Conservation (phyloP, 2,888 invertebrate genomes). For the Trachelus iudaicus region DNA sequence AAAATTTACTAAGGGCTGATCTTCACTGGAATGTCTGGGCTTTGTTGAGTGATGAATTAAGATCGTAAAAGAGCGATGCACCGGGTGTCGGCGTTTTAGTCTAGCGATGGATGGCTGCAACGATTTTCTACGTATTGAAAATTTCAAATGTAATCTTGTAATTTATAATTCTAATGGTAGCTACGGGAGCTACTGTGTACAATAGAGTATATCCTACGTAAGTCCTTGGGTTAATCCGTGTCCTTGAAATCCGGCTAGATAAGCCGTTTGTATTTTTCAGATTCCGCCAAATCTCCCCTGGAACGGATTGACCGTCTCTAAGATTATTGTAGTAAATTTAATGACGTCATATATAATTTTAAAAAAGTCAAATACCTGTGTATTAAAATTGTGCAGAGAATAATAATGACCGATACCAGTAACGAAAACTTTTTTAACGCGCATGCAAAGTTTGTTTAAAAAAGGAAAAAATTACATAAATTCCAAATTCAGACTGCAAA, state of each 20-base stretch:
- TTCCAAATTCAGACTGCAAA: not conserved
- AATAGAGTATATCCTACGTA: not conserved
- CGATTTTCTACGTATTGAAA: not conserved
- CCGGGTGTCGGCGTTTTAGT: not conserved
- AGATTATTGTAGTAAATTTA: too few relatives aligned
- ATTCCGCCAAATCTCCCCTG: too few relatives aligned
- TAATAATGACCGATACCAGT: not conserved
- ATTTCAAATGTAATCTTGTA: not conserved
- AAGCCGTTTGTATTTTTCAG: too few relatives aligned
- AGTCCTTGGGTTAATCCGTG: not conserved
- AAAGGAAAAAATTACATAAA: too few relatives aligned
- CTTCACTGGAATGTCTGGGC: not conserved
- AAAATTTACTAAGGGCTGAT: not conserved
- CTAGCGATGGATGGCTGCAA: not conserved
- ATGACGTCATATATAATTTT: not conserved
- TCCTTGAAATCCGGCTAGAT: not conserved
- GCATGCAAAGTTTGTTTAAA: too few relatives aligned
- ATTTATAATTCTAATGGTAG: not conserved
- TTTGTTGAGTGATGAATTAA: not conserved
- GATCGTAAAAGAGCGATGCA: not conserved
- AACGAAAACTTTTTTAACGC: not conserved
- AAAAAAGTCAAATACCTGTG: not conserved
- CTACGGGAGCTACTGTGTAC: not conserved
- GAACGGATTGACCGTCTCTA: too few relatives aligned
- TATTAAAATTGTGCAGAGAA: too few relatives aligned